Base-by-base conservation (phyloP, 2,113 vertebrate species). In the Pseudorasbora parva region DNA sequence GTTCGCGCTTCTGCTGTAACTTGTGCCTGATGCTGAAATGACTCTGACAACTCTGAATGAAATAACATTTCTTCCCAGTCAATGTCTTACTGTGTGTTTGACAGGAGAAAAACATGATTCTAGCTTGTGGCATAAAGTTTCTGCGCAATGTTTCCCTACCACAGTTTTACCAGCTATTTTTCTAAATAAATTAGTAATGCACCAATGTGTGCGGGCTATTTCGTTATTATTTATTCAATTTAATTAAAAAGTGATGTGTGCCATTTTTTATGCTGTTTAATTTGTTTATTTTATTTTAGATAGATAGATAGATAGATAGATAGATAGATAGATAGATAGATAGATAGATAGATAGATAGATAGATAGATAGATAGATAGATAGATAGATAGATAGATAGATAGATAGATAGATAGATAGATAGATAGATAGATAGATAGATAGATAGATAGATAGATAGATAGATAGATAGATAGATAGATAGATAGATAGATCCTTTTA, bases 71-170 rank as follows among this genome's bases (percentile, higher is more conserved):
- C 77, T 27, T 15, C 59, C 15, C 15, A 30, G 23, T 30, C 47
- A 68, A 81, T 51, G 45, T 17, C 62, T 6, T 23, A 4, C 47
- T 69, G 78, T 33, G 45, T 41, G 11, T 54, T 49, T 54, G 78
- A 81, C 62, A 81, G 78, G 62, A 54, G 78, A 69, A 54, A 76
- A 76, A 76, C 51, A 57, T 51, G 45, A 17, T 64, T 69, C 11
- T 27, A 49, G 45, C 23, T 33, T 57, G n/a, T n/a, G 33, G 37
- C n/a, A 17, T n/a, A 45, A 23, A 5, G 30, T 15, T 37, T 79
- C 57, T 47, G 21, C n/a, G n/a, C 73, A 75, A 37, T 56, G 54
- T 59, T 27, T 45, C n/a, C n/a, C n/a, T 19, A 6, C 14, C 2
- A 64, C 41, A 64, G 23, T 49, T 54, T 19, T 2, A 21, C 51